Evolutionary conservation across 2,113 vertebrate species (phyloP).

Genomic region (Oceanites oceanicus): DNA sequence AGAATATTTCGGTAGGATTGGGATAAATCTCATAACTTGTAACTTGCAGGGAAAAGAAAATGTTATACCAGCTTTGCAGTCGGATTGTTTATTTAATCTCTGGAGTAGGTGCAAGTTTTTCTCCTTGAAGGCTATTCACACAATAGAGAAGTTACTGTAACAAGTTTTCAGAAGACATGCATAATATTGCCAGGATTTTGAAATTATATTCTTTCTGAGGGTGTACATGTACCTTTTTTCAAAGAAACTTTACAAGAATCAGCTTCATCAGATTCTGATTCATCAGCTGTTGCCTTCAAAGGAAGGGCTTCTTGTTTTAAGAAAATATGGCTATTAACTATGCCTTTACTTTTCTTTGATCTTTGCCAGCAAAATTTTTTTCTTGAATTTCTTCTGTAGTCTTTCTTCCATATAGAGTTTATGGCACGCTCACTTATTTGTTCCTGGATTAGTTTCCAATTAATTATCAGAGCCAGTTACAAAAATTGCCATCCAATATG

Average conservation of each 20-base stretch:
- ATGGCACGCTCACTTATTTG: not conserved
- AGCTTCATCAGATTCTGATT: not conserved
- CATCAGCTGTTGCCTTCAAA: slow-evolving; percentile 52
- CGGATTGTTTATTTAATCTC: not conserved
- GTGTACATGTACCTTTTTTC: not conserved
- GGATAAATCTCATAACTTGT: not conserved
- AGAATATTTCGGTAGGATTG: not conserved
- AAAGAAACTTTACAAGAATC: not conserved
- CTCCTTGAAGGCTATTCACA: not conserved
- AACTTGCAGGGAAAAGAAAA: not conserved
- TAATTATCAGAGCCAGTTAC: slow-evolving; percentile 18
- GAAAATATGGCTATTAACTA: slow-evolving; percentile 23
- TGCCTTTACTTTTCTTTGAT: slow-evolving; percentile 56
- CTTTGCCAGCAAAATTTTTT: not conserved
- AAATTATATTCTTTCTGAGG: not conserved
- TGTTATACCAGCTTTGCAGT: not conserved
- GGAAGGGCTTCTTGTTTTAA: not conserved
- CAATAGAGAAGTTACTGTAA: not conserved
- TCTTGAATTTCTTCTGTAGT: not conserved
- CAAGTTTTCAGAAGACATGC: not conserved
- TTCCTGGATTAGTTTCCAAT: slow-evolving; percentile 48
- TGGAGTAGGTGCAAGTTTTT: not conserved
- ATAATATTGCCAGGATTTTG: not conserved
- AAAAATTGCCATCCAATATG: not conserved
- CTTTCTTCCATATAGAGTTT: not conserved